phyloP scores from a whole-genome alignment of 2,113 vertebrate species.

The Syngnathoides biaculeatus region DNA sequence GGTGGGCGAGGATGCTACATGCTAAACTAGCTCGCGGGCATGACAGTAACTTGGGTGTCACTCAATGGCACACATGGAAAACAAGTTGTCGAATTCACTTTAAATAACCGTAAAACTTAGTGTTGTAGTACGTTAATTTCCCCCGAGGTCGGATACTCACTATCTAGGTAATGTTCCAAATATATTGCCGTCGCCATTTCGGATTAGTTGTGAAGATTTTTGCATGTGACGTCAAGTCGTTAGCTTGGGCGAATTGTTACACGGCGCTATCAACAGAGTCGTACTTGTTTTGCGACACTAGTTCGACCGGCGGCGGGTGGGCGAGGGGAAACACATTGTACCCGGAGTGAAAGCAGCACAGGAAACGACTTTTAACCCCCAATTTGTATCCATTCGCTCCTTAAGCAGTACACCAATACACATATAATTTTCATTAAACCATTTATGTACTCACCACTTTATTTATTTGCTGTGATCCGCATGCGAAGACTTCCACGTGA shows the following conservation, averaged over 20 bases:
- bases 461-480: background rate
- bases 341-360: background rate
- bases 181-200: constrained; percentile 97
- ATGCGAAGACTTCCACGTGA: background rate
- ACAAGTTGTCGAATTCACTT: background rate
- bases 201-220: constrained; percentile 31
- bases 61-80: background rate
- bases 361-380: background rate
- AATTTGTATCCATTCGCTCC: background rate
- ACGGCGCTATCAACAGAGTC: background rate
- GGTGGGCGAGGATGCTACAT: background rate
- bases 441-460: background rate
- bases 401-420: background rate
- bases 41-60: constrained; percentile 11
- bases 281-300: constrained; percentile 38
- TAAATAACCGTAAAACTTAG: background rate
- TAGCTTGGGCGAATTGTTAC: constrained; percentile 27
- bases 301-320: constrained; percentile 19
- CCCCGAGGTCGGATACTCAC: constrained; percentile 73
- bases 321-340: background rate
- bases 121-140: background rate
- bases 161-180: constrained; percentile 95
- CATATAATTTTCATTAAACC: background rate
- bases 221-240: constrained; percentile 20
- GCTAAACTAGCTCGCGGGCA: constrained; percentile 30